phyloP scores from a whole-genome alignment of 2,113 vertebrate genomes.

The Stigmatopora argus region DNA sequence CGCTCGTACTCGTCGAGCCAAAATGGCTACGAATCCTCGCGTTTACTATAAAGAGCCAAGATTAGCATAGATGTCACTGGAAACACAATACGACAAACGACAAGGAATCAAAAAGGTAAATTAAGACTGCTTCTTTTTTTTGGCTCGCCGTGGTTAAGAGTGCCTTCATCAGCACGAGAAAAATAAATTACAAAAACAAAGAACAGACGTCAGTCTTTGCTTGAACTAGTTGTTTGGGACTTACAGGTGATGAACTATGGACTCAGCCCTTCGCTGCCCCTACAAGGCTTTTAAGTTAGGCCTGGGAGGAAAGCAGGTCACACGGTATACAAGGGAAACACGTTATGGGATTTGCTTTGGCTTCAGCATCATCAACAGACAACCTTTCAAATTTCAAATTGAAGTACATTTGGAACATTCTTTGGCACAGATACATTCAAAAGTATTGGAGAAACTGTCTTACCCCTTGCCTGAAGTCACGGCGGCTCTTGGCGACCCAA shows the following conservation, averaged over 20 bases:
- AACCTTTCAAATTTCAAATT: conserved; percentile 52
- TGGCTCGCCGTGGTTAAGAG: conserved; percentile 39
- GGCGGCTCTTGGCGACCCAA: conserved; percentile 45
- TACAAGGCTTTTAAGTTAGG: conserved; percentile 99
- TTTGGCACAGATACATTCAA: conserved; percentile 66
- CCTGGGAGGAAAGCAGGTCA: conserved; percentile 99
- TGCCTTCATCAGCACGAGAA: conserved; percentile 55
- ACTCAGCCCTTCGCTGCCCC: conserved; percentile 96
- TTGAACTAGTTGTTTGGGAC: conserved; percentile 92
- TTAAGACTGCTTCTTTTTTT: conserved; percentile 53
- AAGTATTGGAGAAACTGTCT: conserved; percentile 72
- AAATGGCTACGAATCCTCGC: conserved; percentile 5
- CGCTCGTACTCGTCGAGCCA: conserved; percentile 32
- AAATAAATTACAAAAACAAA: conserved; percentile 48
- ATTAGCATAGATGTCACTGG: conserved; percentile 43
- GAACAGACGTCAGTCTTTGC: conserved; percentile 82
- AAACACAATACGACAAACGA: conserved; percentile 55
- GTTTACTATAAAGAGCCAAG: conserved; percentile 13
- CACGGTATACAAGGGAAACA: conserved; percentile 85
- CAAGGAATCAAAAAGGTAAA: conserved; percentile 7
- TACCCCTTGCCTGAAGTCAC: conserved; percentile 69
- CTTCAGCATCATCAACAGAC: conserved; percentile 59
- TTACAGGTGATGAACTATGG: conserved; percentile 99
- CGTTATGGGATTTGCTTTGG: conserved; percentile 60
- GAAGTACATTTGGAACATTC: conserved; percentile 60